These are phyloP conservation scores for Spodoptera littoralis DNA, from an alignment of 2,888 invertebrate species.

Conservation along the genomic window DNA sequence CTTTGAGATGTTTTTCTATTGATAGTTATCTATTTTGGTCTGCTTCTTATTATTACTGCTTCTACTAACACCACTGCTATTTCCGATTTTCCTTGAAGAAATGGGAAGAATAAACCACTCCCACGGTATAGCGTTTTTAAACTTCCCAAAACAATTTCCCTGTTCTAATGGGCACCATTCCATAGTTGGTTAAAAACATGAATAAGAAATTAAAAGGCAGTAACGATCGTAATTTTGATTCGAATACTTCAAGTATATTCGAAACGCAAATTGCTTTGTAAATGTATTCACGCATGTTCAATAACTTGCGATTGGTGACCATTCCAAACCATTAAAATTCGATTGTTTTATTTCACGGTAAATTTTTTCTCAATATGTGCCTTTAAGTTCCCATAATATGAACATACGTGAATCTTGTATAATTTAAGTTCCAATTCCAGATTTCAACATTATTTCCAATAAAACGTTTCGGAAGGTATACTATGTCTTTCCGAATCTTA, in stretches of 20 bases:
- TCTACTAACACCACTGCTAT: no score
- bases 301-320: conserved; percentile 55
- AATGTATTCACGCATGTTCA: conserved; percentile 56
- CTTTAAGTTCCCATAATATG: conserved; percentile 28
- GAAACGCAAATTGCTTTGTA: conserved; percentile 55
- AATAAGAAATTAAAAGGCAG: conserved; percentile 20
- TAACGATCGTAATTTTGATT: conserved; percentile 29
- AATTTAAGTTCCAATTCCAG: conserved; percentile 9
- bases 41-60: no score
- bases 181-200: conserved; percentile 10
- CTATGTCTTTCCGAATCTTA: no score
- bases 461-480: no score
- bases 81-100: no score
- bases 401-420: conserved; percentile 26
- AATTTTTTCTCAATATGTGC: conserved; percentile 42
- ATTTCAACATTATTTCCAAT: conserved; percentile 2
- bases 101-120: not conserved
- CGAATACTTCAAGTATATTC: conserved; percentile 21
- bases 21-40: not conserved
- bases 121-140: not conserved
- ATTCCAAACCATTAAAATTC: conserved; percentile 53
- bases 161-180: conserved; percentile 6
- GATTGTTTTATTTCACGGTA: conserved; percentile 57
- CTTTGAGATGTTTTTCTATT: conserved; percentile 4
- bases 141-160: not conserved